Base-by-base conservation (phyloP, 2,797 vertebrate genomes). In the Sebastes nivosus region DNA sequence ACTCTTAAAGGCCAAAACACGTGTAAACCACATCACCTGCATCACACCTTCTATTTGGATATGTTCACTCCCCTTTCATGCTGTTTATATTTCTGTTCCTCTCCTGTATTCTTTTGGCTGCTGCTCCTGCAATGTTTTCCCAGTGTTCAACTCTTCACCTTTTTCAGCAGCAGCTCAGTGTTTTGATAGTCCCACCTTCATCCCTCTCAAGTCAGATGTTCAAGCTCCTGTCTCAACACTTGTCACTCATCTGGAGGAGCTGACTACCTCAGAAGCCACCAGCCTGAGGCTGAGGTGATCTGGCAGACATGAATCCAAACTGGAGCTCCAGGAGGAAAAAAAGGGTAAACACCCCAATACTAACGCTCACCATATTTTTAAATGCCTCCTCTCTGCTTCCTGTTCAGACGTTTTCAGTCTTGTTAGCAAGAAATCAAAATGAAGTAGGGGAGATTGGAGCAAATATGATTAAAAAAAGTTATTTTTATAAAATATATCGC, bases 111-210 rank as follows among this genome's bases (percentile, higher is more conserved):
- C 34, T 57, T 60, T n/a, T 9, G 13, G 38, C 38, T 42, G 18
- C 50, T 59, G n/a, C 22, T 30, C 30, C 42, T 24, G 32, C 34
- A 18, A 3, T 61, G 34, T 61, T 72, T 67, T n/a, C 54, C 57
- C 24, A 18, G 5, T 9, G 25, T 63, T 75, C 29, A 65, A 65
- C 65, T 65, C 76, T 71, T 80, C 63, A 70, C 77, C 69, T 67
- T 6, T 6, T 77, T 1, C 52, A 55, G 0, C 72, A 73, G 67
- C 54, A 38, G 61, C 34, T 12, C 29, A 0, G 24, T n/a, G 36
- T 64, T 75, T 61, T 67, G 16, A 72, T 13, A 29, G 36, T 29
- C 22, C 5, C n/a, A 12, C 29, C 30, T 68, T 79, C 65, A 80
- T 76, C 68, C 29, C 25, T 9, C 34, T 58, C 34, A 27, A 32